These are phyloP conservation scores for Pyrrhosoma nymphula DNA, from an alignment of 2,888 invertebrate species.

Conservation along the genomic window DNA sequence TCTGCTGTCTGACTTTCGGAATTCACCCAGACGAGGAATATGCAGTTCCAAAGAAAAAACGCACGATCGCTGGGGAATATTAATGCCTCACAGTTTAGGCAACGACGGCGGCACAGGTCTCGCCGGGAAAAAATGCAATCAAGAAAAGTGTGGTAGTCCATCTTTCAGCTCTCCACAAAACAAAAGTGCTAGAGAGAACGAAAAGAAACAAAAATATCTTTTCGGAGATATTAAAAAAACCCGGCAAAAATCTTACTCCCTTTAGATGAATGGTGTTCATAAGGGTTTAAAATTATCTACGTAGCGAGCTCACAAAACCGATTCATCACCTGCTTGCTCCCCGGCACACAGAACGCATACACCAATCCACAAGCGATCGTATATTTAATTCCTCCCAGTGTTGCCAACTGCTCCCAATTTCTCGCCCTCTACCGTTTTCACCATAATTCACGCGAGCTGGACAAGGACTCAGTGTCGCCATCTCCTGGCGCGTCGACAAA, in stretches of 20 bases:
- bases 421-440: not conserved
- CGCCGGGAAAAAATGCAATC: not conserved
- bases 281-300: not conserved
- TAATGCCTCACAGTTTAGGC: not conserved
- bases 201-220: not conserved
- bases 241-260: not conserved
- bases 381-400: not conserved
- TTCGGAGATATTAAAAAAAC: not conserved
- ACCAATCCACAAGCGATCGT: not conserved
- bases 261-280: not conserved
- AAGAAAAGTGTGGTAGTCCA: not conserved
- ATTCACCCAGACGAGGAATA: not conserved
- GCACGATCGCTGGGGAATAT: not conserved
- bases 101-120: not conserved
- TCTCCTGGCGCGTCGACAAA: not conserved
- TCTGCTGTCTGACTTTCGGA: too few relatives aligned
- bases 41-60: not conserved
- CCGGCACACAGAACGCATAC: not conserved
- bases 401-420: not conserved
- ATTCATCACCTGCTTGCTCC: conserved; percentile 4
- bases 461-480: conserved; percentile 14
- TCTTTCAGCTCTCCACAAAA: not conserved
- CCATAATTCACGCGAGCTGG: not conserved
- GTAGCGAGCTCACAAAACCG: not conserved
- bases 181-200: not conserved